A percentile compares a stretch with the other conserved stretches of the same genome.
Conservation (phyloP, 53 echinoderm and acorn worm species). For the Paracentrotus lividus region DNA sequence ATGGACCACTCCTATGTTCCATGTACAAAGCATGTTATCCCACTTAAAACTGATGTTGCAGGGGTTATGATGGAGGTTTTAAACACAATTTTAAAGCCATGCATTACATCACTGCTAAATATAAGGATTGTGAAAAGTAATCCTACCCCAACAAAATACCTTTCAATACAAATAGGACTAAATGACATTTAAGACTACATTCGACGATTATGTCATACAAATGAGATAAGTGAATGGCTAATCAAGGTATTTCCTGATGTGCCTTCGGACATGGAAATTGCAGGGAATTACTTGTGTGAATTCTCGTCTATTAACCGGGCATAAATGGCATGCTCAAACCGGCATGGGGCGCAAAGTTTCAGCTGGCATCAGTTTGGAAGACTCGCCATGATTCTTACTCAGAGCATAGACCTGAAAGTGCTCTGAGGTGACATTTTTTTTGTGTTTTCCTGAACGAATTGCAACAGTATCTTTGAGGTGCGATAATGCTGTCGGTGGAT, state of each 20-base stretch:
- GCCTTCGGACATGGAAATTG: conserved; percentile 36
- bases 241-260: conserved; percentile 58
- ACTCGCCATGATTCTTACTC: not conserved
- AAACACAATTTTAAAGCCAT: not conserved
- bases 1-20: too few species aligned
- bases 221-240: conserved; percentile 41
- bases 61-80: not conserved
- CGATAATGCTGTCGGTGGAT: conserved; percentile 28
- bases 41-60: not conserved
- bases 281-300: conserved; percentile 47
- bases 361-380: not conserved
- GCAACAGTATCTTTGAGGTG: conserved; percentile 20
- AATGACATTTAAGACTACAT: conserved; percentile 40
- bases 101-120: conserved; percentile 27
- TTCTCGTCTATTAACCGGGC: conserved; percentile 42
- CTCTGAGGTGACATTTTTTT: too few species aligned
- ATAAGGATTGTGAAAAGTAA: not conserved
- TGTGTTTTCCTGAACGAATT: too few species aligned
- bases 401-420: not conserved
- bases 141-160: conserved; percentile 12
- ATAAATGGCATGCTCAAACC: conserved; percentile 61
- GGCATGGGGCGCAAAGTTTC: conserved; percentile 40
- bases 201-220: conserved; percentile 32
- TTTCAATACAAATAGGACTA: not conserved
- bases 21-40: not conserved